These are phyloP conservation scores for Heliconius eleuchia DNA, from an alignment of 1,140 invertebrate genomes.

Conservation along the genomic window DNA sequence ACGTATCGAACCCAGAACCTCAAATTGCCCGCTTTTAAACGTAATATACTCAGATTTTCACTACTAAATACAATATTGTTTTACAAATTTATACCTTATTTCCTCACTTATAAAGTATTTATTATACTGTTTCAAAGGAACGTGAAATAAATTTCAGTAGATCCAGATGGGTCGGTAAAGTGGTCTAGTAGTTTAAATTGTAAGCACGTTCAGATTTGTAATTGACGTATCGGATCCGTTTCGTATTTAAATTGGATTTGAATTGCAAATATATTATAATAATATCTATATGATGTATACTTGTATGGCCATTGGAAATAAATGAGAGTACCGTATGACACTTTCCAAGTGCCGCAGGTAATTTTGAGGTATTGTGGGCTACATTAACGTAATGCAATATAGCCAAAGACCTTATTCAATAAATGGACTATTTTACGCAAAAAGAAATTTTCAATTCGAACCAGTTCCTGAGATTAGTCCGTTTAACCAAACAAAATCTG, in stretches of 20 bases:
- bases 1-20: neutral
- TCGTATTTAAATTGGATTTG: slow-evolving; percentile 30
- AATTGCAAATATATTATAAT: slow-evolving; percentile 8
- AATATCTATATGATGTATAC: neutral
- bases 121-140: neutral
- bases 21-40: slow-evolving; percentile 13
- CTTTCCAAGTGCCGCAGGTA: no score
- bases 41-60: slow-evolving; percentile 9
- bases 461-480: no score
- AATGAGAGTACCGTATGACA: no score
- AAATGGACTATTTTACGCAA: no score
- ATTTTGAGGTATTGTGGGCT: no score
- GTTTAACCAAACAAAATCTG: no score
- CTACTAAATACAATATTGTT: neutral
- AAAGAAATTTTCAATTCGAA: no score
- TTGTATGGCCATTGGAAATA: neutral
- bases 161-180: slow-evolving; percentile 35
- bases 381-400: no score
- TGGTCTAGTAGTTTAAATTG: slow-evolving; percentile 41
- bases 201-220: slow-evolving; percentile 33
- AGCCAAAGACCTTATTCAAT: no score
- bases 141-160: slow-evolving; percentile 36
- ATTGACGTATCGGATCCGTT: slow-evolving; percentile 40
- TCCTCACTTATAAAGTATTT: neutral
- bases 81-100: neutral